Evolutionary conservation across 1,140 invertebrate species (phyloP), one percentile per base, ranked within the genome.

Genomic region (Cotesia typhae): DNA sequence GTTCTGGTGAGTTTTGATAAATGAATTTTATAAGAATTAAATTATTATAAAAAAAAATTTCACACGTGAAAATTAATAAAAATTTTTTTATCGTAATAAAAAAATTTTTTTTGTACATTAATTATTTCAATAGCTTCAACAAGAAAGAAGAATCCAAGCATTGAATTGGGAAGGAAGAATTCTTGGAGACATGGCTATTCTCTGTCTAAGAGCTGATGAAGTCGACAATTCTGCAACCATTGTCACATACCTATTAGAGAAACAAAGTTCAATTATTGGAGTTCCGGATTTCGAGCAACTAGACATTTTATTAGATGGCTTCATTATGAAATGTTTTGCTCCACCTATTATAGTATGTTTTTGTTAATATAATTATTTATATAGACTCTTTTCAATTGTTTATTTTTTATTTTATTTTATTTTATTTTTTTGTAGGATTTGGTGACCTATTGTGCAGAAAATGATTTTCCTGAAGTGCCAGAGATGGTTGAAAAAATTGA

Each of bases 341-440:
- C 6, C 53, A 17, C 61, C 64, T 38, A 78, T 76, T 68, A 28
- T 86, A 10, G 85, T 87, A 72, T 78, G 76, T 77, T 73, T 68
- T 10, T 35, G 37, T 70, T 72, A 9, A 36, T n/a, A 9, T 38
- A 41, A 64, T 9, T 51, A 6, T 52, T 35, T 41, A 9, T 67
- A 12, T 47, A 51, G 4, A 67, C 37, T 37, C 66, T 28, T 17
- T 4, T 41, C 5, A 47, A 47, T 47, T 9, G 6, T 47, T 47
- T 47, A 6, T 9, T 47, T 47, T 47, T 47, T 71, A 35, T 67
- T 41, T 59, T 28, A 70, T 61, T 28, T 53, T 67, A 69, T 65
- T 70, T 28, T 28, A 70, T 61, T 28, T 53, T 67, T 71, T 65
- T 70, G 0, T 6, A 67, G 60, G 47, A 75, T 61, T 41, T 71